phyloP scores from a whole-genome alignment of 2,888 invertebrate species.

The Cephus runcator region DNA sequence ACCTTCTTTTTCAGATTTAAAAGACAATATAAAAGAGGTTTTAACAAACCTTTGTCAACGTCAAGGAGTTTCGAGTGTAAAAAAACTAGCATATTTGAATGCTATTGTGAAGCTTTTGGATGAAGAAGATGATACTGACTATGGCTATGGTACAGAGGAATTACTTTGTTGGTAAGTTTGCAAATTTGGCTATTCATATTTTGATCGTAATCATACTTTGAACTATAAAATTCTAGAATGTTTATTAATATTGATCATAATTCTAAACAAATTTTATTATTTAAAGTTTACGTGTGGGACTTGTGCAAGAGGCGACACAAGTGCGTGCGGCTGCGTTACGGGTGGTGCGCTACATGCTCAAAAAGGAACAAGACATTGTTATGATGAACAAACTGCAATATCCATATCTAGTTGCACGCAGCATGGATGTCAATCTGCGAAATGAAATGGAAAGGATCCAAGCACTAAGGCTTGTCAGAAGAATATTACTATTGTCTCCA shows the following conservation, averaged over 20 bases:
- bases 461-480: constrained; percentile 85
- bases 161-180: constrained; percentile 80
- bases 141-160: constrained; percentile 83
- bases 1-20: constrained; percentile 63
- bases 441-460: constrained; percentile 95
- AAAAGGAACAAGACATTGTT: constrained; percentile 81
- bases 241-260: constrained; percentile 2
- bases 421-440: constrained; percentile 88
- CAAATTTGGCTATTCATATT: constrained; percentile 11
- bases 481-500: constrained; percentile 75
- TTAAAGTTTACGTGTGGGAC: constrained; percentile 83
- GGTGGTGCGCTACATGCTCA: constrained; percentile 85
- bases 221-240: not conserved
- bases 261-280: constrained; percentile 10
- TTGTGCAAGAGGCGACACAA: constrained; percentile 88
- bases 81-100: constrained; percentile 88
- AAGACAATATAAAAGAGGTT: constrained; percentile 71
- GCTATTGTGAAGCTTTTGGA: constrained; percentile 84
- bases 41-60: constrained; percentile 72
- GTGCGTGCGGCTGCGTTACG: constrained; percentile 90
- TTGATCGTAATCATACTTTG: not conserved
- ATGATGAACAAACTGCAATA: constrained; percentile 84
- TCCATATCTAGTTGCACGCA: constrained; percentile 87
- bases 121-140: constrained; percentile 70
- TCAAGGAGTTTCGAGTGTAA: constrained; percentile 77